These are phyloP conservation scores for Melolontha melolontha DNA, from an alignment of 2,888 invertebrate species.

Conservation along the genomic window DNA sequence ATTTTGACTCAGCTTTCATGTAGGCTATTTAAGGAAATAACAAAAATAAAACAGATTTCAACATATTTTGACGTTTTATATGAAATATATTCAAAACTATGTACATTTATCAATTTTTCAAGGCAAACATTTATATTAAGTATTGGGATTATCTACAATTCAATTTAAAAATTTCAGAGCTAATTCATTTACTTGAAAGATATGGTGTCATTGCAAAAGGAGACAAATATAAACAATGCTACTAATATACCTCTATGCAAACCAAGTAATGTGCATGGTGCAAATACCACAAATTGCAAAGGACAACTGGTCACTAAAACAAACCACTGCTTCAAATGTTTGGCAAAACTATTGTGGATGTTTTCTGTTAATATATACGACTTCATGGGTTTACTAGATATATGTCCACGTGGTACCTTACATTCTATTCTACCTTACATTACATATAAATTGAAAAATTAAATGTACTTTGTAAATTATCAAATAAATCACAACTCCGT, in stretches of 20 bases:
- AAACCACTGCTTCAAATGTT: constrained; percentile 51
- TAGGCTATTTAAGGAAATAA: constrained; percentile 4
- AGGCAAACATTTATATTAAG: neutral
- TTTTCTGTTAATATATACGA: constrained; percentile 59
- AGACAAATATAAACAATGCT: neutral
- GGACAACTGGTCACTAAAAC: constrained; percentile 23
- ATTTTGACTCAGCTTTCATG: constrained; percentile 14
- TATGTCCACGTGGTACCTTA: constrained; percentile 58
- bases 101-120: neutral
- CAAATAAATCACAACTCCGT: no score
- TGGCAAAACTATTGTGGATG: constrained; percentile 54
- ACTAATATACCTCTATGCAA: neutral
- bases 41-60: constrained; percentile 11
- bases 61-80: constrained; percentile 30
- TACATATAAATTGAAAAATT: constrained; percentile 52
- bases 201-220: constrained; percentile 24
- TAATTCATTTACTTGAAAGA: neutral
- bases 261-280: neutral
- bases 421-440: constrained; percentile 58
- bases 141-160: neutral
- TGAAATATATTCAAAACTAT: neutral
- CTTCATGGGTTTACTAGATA: constrained; percentile 58
- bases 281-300: constrained; percentile 47
- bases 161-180: neutral
- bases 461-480: constrained; percentile 22